These are phyloP conservation scores for Himalopsyche anomala DNA, from an alignment of 2,888 invertebrate species.

Conservation along the genomic window DNA sequence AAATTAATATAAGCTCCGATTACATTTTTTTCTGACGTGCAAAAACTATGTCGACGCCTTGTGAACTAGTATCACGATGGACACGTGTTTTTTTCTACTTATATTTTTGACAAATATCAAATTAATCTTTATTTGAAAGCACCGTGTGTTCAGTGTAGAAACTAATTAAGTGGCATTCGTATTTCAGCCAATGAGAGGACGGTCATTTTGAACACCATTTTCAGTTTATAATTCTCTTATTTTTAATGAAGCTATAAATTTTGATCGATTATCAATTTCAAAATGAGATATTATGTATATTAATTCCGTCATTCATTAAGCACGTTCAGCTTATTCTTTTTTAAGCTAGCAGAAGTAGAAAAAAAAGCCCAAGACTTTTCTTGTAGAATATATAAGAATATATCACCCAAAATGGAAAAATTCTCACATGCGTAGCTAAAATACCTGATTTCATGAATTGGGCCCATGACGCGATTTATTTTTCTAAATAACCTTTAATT, in stretches of 20 bases:
- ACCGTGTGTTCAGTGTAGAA: neutral
- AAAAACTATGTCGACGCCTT: neutral
- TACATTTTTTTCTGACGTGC: neutral
- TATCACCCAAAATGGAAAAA: no score
- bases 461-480: no score
- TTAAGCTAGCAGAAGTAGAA: neutral
- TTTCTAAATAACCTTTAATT: no score
- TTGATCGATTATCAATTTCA: neutral
- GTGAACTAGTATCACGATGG: neutral
- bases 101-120: neutral
- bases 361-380: neutral
- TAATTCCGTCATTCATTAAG: neutral
- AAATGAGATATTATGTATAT: neutral
- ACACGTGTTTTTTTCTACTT: neutral
- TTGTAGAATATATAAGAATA: neutral
- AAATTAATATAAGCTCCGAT: neutral
- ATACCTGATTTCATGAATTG: no score
- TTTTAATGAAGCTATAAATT: neutral
- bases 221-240: slow-evolving; percentile 28
- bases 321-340: neutral
- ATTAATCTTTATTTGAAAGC: neutral
- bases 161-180: neutral
- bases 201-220: slow-evolving; percentile 47
- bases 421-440: no score
- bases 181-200: slow-evolving; percentile 32